These are phyloP conservation scores for Eupsittula cactorum DNA, from an alignment of 2,113 vertebrate genomes.

Conservation along the genomic window DNA sequence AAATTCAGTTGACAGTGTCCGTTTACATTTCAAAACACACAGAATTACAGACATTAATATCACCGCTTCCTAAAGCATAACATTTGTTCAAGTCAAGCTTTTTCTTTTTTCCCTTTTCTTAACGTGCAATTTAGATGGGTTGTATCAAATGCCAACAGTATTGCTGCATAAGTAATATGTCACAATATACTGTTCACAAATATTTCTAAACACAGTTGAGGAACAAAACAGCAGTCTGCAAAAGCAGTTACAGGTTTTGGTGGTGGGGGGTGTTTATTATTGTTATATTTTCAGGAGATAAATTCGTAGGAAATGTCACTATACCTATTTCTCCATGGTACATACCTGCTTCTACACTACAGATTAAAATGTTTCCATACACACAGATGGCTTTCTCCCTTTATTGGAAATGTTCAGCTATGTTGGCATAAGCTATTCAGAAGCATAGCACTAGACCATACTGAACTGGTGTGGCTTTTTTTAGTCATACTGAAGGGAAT, in stretches of 20 bases:
- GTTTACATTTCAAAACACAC: constrained; percentile 21
- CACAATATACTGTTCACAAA: background rate
- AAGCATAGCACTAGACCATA: background rate
- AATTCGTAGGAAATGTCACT: background rate
- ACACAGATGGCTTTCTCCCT: background rate
- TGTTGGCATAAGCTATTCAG: background rate
- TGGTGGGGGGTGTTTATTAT: background rate
- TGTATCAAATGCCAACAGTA: background rate
- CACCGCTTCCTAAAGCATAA: background rate
- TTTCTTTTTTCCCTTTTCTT: background rate
- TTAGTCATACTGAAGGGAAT: background rate
- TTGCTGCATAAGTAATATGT: background rate
- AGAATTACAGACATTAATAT: background rate
- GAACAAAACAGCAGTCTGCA: background rate
- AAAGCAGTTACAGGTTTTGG: background rate
- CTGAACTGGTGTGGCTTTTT: background rate
- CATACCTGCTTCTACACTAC: background rate
- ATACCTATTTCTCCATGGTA: background rate
- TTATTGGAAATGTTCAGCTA: background rate
- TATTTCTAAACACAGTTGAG: background rate
- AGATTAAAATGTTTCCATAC: background rate
- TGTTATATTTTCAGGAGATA: background rate
- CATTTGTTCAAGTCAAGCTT: background rate
- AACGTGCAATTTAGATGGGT: background rate
- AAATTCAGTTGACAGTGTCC: constrained; percentile 55